Base-by-base conservation (phyloP, 2,888 invertebrate species). In the Ochropleura leucogaster region DNA sequence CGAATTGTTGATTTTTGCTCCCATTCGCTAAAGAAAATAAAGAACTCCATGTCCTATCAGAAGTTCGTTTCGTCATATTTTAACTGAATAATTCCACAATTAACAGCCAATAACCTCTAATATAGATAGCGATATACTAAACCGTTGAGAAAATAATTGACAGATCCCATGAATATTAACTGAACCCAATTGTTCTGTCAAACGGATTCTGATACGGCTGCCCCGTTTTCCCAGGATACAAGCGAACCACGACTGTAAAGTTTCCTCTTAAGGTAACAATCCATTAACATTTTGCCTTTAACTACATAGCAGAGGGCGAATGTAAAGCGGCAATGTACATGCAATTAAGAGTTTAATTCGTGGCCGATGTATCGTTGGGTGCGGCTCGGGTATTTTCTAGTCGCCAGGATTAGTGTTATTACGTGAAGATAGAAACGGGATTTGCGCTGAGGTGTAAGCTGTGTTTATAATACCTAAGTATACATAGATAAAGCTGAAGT, bases 251-350 rank as follows among this genome's bases (percentile, higher is more conserved):
- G 77, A 78, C 79, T 71, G 77, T 81, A 86, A 87, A 87, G 84
- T 85, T 88, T 80, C 93, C 91, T 83, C 85, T 90, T 92, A 93
- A 91, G 94, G 94, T 91, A 93, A 93, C 92, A 92, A 94, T 92
- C 94, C 92, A 95, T 94, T 95, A 93, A 91, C 92, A 93, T 94
- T 94, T 92, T 90, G 90, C 90, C 87, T 89, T 87, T 89, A 90
- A 91, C 90, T 90, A 93, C 90, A 91, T 91, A 92, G 92, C 91
- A 91, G 89, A 82, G 88, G 77, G 85, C 87, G 86, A 90, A 91
- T 89, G 90, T 91, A 90, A 92, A 85, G 79, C 84, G 82, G 89
- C 89, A 90, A 91, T 92, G 90, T 89, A 88, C 87, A 84, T 85
- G 87, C 89, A 91, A 92, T 92, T 93, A 90, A 91, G 90, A 80